Conservation (phyloP, 2,888 invertebrate genomes). For the Lissonota sp. region DNA sequence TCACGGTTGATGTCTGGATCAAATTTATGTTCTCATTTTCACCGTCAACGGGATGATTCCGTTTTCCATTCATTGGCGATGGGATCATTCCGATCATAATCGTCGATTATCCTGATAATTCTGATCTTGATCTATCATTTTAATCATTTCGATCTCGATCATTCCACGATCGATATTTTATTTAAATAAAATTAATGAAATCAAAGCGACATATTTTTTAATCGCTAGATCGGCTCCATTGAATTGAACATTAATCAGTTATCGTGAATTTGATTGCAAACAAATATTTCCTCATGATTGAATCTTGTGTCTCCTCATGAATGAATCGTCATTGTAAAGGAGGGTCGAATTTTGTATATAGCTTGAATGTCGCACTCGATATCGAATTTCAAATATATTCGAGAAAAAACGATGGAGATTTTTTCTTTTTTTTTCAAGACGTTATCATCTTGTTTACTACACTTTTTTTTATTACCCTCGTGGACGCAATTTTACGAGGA, state of each 20-base stretch:
- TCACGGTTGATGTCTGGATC: neutral
- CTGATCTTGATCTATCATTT: too few relatives aligned
- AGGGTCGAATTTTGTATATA: neutral
- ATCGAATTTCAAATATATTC: constrained; percentile 54
- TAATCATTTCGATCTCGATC: too few relatives aligned
- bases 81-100: too few relatives aligned
- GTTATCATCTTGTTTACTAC: too few relatives aligned
- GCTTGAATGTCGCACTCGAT: constrained; percentile 36
- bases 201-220: neutral
- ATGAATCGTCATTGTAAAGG: too few relatives aligned
- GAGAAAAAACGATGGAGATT: constrained; percentile 9
- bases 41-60: too few relatives aligned
- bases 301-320: neutral
- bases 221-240: neutral
- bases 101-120: too few relatives aligned
- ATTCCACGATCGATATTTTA: too few relatives aligned
- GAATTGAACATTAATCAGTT: neutral
- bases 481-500: constrained; percentile 74
- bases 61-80: too few relatives aligned
- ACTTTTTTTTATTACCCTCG: constrained; percentile 73
- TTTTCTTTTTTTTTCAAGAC: too few relatives aligned
- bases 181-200: too few relatives aligned
- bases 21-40: too few relatives aligned
- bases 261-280: neutral
- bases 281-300: neutral